These are phyloP conservation scores for Istiophorus platypterus DNA, from an alignment of 2,113 vertebrate species.

Conservation along the genomic window DNA sequence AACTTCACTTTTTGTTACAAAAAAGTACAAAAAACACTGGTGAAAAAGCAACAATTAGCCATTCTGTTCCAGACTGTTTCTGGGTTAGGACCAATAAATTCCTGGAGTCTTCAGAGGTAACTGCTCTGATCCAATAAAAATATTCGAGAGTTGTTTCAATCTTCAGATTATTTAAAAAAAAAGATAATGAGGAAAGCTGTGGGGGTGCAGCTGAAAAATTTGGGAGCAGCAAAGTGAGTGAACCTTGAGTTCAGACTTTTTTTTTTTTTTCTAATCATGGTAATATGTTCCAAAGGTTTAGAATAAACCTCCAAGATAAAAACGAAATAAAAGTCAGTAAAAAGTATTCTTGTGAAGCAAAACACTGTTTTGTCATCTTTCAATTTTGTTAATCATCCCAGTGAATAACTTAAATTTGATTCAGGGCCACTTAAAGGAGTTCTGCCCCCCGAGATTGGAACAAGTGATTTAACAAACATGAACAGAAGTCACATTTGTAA, in stretches of 20 bases:
- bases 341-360: background rate
- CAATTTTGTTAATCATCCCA: background rate
- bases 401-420: background rate
- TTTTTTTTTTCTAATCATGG: no score
- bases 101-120: background rate
- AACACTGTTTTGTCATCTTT: background rate
- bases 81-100: slow-evolving; percentile 8
- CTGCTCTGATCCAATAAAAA: slow-evolving; percentile 19
- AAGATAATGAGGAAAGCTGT: background rate
- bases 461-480: slow-evolving; percentile 15
- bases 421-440: background rate
- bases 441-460: background rate
- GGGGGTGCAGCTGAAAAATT: background rate
- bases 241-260: background rate
- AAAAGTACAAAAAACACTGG: background rate
- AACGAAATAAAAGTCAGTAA: background rate
- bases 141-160: background rate
- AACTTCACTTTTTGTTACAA: no score
- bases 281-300: no score
- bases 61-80: background rate
- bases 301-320: no score
- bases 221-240: background rate
- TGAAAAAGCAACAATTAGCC: background rate
- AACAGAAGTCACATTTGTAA: slow-evolving; percentile 9
- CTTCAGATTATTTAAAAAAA: background rate